phyloP scores from a whole-genome alignment of 2,113 vertebrate species.

The Cyprinodon tularosa region DNA sequence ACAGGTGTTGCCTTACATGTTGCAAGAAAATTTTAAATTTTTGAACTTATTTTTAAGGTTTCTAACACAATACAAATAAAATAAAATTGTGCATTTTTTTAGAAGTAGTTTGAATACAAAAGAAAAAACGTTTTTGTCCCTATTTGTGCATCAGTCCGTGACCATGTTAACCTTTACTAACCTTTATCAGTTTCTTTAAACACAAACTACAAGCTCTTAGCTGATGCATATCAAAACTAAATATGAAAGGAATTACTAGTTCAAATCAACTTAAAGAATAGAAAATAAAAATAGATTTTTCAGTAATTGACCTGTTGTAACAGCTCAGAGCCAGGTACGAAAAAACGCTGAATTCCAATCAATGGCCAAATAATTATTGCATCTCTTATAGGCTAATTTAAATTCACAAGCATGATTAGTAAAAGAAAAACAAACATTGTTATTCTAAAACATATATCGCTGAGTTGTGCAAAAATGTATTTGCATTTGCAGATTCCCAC shows the following conservation, averaged over 20 bases:
- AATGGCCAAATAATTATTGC: not conserved
- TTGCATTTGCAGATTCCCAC: constrained; percentile 23
- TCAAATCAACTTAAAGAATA: not conserved
- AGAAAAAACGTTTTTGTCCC: not conserved
- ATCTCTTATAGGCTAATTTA: not conserved
- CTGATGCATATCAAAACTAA: not conserved
- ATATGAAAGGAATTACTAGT: not conserved
- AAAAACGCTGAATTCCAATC: not conserved
- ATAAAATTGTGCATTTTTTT: not conserved
- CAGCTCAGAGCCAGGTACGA: not conserved
- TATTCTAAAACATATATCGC: constrained; percentile 34
- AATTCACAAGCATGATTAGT: not conserved
- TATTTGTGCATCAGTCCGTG: not conserved
- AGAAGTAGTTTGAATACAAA: not conserved
- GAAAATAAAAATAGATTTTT: too few species aligned
- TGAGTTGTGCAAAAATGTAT: constrained; percentile 34
- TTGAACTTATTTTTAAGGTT: not conserved
- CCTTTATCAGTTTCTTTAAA: not conserved
- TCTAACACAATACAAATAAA: too few species aligned
- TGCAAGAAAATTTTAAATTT: not conserved
- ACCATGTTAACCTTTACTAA: not conserved
- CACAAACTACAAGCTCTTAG: not conserved
- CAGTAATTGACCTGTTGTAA: too few species aligned
- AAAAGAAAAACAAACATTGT: constrained; percentile 14
- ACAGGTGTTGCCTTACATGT: not conserved